Conservation (phyloP, 1,140 invertebrate species). For the Drosophila subobscura region DNA sequence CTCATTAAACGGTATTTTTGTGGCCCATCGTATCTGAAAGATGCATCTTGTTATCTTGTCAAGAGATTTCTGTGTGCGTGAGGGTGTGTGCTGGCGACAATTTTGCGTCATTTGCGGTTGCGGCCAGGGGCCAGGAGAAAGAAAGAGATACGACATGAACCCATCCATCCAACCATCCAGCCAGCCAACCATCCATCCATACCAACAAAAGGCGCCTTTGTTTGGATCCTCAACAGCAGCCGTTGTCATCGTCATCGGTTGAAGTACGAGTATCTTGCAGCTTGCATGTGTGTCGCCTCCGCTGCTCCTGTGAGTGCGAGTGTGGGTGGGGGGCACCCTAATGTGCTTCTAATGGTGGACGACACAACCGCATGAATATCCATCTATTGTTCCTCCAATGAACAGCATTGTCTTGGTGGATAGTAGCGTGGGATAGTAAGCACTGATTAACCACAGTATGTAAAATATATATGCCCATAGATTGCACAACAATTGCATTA, state of each 20-base stretch:
- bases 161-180: slow-evolving; percentile 36
- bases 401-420: slow-evolving; percentile 24
- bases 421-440: slow-evolving; percentile 28
- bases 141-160: slow-evolving; percentile 16
- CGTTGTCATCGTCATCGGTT: slow-evolving; percentile 8
- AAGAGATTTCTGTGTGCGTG: slow-evolving; percentile 26
- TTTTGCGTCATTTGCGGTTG: slow-evolving; percentile 65
- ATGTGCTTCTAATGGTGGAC: slow-evolving; percentile 61
- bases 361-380: slow-evolving; percentile 50
- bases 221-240: slow-evolving; percentile 48
- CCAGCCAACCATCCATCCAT: slow-evolving; percentile 21
- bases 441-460: slow-evolving; percentile 20
- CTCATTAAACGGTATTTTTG: slow-evolving; percentile 74
- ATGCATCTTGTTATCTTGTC: slow-evolving; percentile 63
- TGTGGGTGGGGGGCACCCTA: slow-evolving; percentile 48
- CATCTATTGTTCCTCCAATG: slow-evolving; percentile 54
- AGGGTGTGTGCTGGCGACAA: slow-evolving; percentile 50
- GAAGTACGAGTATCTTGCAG: slow-evolving; percentile 38
- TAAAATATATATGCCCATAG: slow-evolving; percentile 9
- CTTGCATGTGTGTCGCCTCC: slow-evolving; percentile 25
- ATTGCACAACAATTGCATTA: slow-evolving; percentile 58
- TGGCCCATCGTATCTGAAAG: slow-evolving; percentile 46
- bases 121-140: slow-evolving; percentile 24
- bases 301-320: slow-evolving; percentile 68
- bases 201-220: slow-evolving; percentile 57